Conservation (phyloP, 1,140 invertebrate species). For the Drosophila saltans region DNA sequence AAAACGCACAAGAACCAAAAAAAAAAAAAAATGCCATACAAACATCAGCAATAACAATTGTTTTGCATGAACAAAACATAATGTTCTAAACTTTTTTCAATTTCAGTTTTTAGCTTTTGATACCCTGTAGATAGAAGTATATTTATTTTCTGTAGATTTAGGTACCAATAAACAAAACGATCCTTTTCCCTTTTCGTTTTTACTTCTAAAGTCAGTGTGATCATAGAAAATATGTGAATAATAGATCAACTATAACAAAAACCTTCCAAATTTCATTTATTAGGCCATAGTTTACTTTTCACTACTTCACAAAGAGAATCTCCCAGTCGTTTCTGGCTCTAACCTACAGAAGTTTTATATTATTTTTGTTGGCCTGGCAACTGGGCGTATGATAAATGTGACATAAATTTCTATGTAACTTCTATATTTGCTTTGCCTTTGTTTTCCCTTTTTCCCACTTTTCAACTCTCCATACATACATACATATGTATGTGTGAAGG, state of each 20-base stretch:
- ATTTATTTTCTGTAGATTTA: too few species aligned
- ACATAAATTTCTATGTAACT: conserved; percentile 63
- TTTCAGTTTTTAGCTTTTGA: background rate
- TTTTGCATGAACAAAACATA: conserved; percentile 52
- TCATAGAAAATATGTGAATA: too few species aligned
- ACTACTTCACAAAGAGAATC: background rate
- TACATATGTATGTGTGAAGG: background rate
- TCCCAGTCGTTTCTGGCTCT: background rate
- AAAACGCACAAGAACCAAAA: conserved; percentile 19
- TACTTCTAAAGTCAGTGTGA: too few species aligned
- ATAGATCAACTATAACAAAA: too few species aligned
- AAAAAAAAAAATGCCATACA: background rate
- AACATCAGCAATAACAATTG: conserved; percentile 48
- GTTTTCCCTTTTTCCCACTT: conserved; percentile 15
- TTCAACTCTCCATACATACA: background rate
- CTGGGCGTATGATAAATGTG: conserved; percentile 76
- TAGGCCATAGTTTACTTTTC: too few species aligned
- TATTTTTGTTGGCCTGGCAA: conserved; percentile 39
- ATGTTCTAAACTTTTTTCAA: conserved; percentile 21
- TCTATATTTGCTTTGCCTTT: conserved; percentile 50
- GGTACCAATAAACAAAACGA: too few species aligned
- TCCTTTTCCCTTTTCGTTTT: too few species aligned
- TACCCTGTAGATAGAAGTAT: background rate
- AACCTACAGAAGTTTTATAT: background rate
- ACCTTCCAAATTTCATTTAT: too few species aligned